phyloP scores from a whole-genome alignment of 2,888 invertebrate species.

The Leptogaster cylindrica region DNA sequence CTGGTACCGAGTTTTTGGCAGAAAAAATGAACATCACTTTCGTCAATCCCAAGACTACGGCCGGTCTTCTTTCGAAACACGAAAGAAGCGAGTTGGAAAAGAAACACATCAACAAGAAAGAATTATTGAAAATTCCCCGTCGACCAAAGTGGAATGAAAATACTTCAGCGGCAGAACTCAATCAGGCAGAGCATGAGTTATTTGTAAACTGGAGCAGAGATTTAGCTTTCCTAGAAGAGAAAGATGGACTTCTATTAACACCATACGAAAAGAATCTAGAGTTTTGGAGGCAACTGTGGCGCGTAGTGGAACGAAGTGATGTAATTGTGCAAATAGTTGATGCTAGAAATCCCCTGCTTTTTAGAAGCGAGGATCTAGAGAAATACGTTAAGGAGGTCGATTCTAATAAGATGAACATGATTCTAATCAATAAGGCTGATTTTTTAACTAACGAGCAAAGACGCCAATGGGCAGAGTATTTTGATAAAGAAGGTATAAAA shows the following conservation, averaged over 20 bases:
- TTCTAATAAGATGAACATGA: constrained; percentile 74
- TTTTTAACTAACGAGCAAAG: constrained; percentile 82
- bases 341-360: constrained; percentile 93
- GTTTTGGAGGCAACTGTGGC: constrained; percentile 98
- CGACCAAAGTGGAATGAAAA: constrained; percentile 81
- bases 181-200: constrained; percentile 76
- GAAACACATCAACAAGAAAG: constrained; percentile 67
- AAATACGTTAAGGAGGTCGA: constrained; percentile 81
- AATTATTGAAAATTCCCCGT: constrained; percentile 80
- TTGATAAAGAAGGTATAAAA: constrained; percentile 71
- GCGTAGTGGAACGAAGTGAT: constrained; percentile 96
- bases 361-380: constrained; percentile 91
- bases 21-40: constrained; percentile 87
- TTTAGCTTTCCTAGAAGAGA: constrained; percentile 78
- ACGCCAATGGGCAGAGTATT: constrained; percentile 84
- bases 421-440: constrained; percentile 96
- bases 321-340: constrained; percentile 94
- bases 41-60: constrained; percentile 68
- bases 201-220: constrained; percentile 92
- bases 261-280: constrained; percentile 98
- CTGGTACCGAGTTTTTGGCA: constrained; percentile 91
- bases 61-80: constrained; percentile 68
- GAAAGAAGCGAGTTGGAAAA: constrained; percentile 65
- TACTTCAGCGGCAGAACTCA: constrained; percentile 81
- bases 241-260: constrained; percentile 83